Evolutionary conservation across 2,888 invertebrate genomes (phyloP), one percentile per base, ranked within the genome.

Genomic region (Adelognathus sp.): DNA sequence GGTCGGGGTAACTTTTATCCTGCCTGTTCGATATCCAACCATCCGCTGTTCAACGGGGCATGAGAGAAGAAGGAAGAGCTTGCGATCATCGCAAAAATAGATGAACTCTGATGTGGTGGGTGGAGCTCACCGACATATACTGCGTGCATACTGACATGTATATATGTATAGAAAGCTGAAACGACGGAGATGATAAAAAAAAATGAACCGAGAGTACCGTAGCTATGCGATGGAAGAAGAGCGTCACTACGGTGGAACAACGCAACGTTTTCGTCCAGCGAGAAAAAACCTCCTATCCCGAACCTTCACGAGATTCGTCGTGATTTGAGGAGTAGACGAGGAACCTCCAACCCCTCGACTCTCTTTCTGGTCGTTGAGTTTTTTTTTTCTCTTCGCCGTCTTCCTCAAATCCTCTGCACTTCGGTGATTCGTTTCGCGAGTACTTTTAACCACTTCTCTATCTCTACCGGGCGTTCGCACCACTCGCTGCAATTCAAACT

Each of bases 361-460:
- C 52, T 63, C 70, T 33, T 33, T 31, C 33, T 61, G 39, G 63
- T 16, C 54, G 74, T 56, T 52, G 78, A 69, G 70, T 66, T 14
- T 7, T 29, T 27, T 54, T 27, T 54, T 27, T 27, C 24, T 1
- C 21, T 50, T 16, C 2, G 1, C 11, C 21, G 18, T 46, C 24
- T 50, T 50, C 24, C 24, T 24, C 4, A 64, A 72, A 71, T 74
- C 70, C 69, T 50, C 54, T 71, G 74, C 52, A 70, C 73, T 78
- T 69, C 46, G 66, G 74, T 74, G 78, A 79, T 71, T 79, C 74
- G 70, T 79, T 79, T 71, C 52, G 61, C 54, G 64, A 79, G 70
- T 79, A 74, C 74, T 74, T 50, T 66, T 74, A 79, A 74, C 78
- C 70, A 52, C 74, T 71, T 74, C 54, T 69, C 50, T 50, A 50